phyloP scores from a whole-genome alignment of 2,888 invertebrate genomes.

The Erpobdella octoculata region DNA sequence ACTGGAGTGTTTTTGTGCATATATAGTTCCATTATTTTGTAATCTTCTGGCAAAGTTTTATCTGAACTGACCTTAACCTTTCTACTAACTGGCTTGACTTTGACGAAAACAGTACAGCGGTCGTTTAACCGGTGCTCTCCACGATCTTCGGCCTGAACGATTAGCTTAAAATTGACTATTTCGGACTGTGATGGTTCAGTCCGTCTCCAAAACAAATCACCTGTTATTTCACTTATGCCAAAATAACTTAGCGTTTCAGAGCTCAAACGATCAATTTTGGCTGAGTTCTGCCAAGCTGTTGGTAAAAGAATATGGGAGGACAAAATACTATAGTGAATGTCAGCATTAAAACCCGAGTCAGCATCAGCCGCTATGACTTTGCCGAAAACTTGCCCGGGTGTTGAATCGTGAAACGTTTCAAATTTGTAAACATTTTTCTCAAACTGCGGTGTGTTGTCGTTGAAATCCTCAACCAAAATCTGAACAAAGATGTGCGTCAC shows the following conservation, averaged over 20 bases:
- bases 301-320: not conserved
- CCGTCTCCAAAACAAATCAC: not conserved
- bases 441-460: constrained; percentile 6
- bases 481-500: not conserved
- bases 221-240: not conserved
- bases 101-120: not conserved
- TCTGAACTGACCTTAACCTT: too few relatives aligned
- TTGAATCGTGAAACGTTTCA: not conserved
- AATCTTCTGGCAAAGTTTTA: too few relatives aligned
- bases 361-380: not conserved
- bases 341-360: not conserved
- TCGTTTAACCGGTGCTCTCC: not conserved
- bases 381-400: not conserved
- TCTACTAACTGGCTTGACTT: not conserved
- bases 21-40: too few relatives aligned
- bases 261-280: not conserved
- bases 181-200: not conserved
- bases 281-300: not conserved
- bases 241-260: too few relatives aligned
- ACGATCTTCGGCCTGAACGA: not conserved
- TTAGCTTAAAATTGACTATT: not conserved
- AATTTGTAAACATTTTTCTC: constrained; percentile 2
- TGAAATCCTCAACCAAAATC: not conserved
- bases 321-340: not conserved
- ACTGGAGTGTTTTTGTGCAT: too few relatives aligned